A percentile compares a stretch with the other conserved stretches of the same genome.
Evolutionary conservation across 53 echinoderm and acorn worm genomes (phyloP).

Genomic region (Paelopatides confundens): DNA sequence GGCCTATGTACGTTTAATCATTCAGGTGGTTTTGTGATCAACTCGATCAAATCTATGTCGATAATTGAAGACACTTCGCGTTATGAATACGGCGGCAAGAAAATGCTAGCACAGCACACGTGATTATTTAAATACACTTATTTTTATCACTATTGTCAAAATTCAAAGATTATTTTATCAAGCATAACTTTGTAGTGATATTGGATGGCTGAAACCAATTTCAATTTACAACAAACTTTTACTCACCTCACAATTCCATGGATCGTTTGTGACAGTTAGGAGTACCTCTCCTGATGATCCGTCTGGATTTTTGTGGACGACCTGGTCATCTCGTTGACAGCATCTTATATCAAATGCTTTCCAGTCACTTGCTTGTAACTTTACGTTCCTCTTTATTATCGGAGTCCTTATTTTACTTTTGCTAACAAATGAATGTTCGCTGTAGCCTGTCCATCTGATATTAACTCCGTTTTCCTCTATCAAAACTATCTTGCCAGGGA

Average conservation of each 20-base stretch:
- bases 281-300: not conserved
- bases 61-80: too few relatives aligned
- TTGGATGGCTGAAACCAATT: too few relatives aligned
- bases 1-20: too few relatives aligned
- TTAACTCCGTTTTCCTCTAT: not conserved
- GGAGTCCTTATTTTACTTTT: not conserved
- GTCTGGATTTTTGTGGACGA: not conserved
- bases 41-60: too few relatives aligned
- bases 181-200: too few relatives aligned
- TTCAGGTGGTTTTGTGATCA: too few relatives aligned
- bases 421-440: not conserved
- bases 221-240: too few relatives aligned
- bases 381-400: not conserved
- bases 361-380: not conserved
- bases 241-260: constrained; percentile 1
- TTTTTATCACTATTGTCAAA: too few relatives aligned
- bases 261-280: not conserved
- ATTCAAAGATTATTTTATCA: too few relatives aligned
- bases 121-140: too few relatives aligned
- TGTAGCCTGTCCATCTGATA: not conserved
- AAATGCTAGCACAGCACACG: too few relatives aligned
- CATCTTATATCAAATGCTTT: not conserved
- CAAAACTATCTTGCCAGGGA: not conserved
- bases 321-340: not conserved
- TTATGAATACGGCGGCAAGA: too few relatives aligned